Conservation (phyloP, 2,797 vertebrate species). For the Amazonetta brasiliensis region DNA sequence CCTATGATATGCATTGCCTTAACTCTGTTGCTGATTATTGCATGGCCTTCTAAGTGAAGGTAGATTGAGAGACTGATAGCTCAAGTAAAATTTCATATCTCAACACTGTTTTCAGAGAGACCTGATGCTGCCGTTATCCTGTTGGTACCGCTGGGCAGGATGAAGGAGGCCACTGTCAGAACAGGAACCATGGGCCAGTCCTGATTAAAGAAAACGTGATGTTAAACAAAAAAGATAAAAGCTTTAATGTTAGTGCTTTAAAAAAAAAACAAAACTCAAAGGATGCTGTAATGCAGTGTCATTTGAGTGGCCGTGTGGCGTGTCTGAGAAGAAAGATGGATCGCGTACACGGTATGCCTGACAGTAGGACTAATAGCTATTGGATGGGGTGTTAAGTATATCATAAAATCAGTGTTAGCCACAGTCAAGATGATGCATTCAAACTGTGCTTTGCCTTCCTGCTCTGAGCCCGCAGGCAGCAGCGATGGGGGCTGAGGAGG, state of each 20-base stretch:
- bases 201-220: constrained; percentile 62
- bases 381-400: constrained; percentile 76
- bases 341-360: constrained; percentile 69
- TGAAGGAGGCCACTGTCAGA: background rate
- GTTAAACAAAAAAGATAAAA: constrained; percentile 63
- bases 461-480: constrained; percentile 25
- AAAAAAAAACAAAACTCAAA: constrained; percentile 23
- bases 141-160: fast-evolving
- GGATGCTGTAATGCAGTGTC: constrained; percentile 68
- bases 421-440: background rate
- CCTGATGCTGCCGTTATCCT: background rate
- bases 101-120: background rate
- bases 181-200: constrained; percentile 7
- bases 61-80: background rate
- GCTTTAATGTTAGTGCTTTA: background rate
- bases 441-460: background rate
- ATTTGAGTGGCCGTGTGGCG: constrained; percentile 57
- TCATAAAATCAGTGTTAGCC: constrained; percentile 77
- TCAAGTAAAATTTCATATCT: background rate
- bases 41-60: background rate
- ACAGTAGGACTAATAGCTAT: constrained; percentile 77
- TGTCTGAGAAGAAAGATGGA: constrained; percentile 72
- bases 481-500: background rate
- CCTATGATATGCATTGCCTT: background rate
- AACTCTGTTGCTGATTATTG: background rate